Evolutionary conservation across 2,888 invertebrate genomes (phyloP).

Genomic region (Megaustenia siamemsis): DNA sequence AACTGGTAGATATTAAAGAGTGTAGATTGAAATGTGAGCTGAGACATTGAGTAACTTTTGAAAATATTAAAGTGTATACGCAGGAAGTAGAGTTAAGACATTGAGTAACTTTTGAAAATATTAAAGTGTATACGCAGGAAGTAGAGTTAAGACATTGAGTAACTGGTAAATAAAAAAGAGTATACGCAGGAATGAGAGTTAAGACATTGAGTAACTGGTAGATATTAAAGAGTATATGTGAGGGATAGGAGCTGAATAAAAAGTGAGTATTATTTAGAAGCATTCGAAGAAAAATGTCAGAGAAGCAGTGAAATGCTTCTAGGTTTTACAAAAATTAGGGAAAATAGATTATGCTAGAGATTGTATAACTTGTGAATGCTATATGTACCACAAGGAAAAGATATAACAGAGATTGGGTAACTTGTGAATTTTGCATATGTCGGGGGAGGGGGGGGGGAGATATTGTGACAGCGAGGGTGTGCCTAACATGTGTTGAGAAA

Average conservation of each 20-base stretch:
- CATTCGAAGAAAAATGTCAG: neutral
- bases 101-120: neutral
- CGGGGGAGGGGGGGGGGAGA: too few species aligned
- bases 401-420: too few species aligned
- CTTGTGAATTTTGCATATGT: too few species aligned
- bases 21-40: neutral
- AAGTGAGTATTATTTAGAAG: neutral
- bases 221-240: too few species aligned
- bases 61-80: neutral
- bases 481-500: too few species aligned
- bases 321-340: too few species aligned
- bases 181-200: neutral
- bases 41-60: conserved; percentile 12
- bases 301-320: too few species aligned
- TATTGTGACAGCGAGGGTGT: too few species aligned
- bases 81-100: neutral
- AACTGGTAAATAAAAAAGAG: neutral
- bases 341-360: too few species aligned
- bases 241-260: neutral
- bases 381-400: too few species aligned
- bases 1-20: neutral
- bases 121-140: neutral
- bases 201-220: too few species aligned
- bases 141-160: conserved; percentile 3
- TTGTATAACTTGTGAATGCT: too few species aligned